These are phyloP conservation scores for Acanthochromis polyacanthus DNA, from an alignment of 2,113 vertebrate genomes.

Conservation along the genomic window DNA sequence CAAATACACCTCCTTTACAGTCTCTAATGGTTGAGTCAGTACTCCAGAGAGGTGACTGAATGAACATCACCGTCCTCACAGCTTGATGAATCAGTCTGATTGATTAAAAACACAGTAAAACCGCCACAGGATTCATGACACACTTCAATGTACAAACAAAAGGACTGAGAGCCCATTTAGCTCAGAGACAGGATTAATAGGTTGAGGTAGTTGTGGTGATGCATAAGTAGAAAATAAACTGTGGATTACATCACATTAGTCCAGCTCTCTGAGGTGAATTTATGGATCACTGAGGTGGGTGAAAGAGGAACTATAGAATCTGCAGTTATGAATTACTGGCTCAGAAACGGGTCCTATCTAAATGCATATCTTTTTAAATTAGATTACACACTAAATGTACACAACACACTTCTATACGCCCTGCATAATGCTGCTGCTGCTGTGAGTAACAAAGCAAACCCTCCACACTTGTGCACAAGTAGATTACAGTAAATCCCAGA, in stretches of 20 bases:
- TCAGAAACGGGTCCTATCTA: no score
- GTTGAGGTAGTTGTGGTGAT: background rate
- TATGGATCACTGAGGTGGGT: background rate
- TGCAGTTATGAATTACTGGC: no score
- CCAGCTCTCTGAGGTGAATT: background rate
- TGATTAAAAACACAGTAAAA: background rate
- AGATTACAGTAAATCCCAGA: slow-evolving; percentile 5
- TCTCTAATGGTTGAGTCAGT: background rate
- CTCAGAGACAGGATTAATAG: slow-evolving; percentile 16
- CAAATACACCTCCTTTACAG: no score
- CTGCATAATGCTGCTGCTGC: background rate
- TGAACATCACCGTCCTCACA: background rate
- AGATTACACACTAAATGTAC: background rate
- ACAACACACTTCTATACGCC: background rate
- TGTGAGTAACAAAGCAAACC: slow-evolving; percentile 12
- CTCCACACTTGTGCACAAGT: background rate
- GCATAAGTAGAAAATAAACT: slow-evolving; percentile 17
- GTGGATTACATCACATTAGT: background rate
- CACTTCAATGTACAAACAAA: slow-evolving; percentile 10
- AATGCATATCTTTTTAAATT: no score
- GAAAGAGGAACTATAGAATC: background rate
- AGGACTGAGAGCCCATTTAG: slow-evolving; percentile 5
- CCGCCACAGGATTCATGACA: slow-evolving; percentile 4
- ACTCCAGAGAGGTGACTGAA: background rate
- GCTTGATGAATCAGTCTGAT: background rate